Evolutionary conservation across 2,113 vertebrate species (phyloP), one percentile per base, ranked within the genome.

Genomic region (Scomber scombrus): DNA sequence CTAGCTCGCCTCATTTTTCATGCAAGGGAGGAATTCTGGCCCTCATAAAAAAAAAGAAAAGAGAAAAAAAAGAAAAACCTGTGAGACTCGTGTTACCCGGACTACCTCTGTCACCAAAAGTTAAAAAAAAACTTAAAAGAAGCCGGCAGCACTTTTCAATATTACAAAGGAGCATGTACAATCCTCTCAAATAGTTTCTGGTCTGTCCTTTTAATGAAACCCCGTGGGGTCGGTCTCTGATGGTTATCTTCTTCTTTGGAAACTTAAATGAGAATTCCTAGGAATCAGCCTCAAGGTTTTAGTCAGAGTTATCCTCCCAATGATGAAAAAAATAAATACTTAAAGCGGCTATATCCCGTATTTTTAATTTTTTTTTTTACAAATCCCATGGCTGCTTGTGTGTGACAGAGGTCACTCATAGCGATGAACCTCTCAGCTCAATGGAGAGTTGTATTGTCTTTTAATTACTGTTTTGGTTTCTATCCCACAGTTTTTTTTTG

Each of bases 201-300:
- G 23, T 61, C 11, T 61, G 23, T 26, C 9, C 29, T 56, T 18
- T 26, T 75, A 72, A 81, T 84, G 26, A 89, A 87, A 82, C 49
- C 61, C 40, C 0, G 51, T 60, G 46, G 54, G 65, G 54, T 57
- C n/a, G 0, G 12, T 65, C 9, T 2, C 1, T 50, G 14, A 56
- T 68, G 3, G 40, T 60, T 40, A 1, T 51, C 54, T 58, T 34
- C 23, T 16, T 55, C 11, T 50, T 60, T 21, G 15, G 40, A 61
- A 47, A 12, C 11, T 65, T 72, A 54, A 55, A 49, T 78, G 15
- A 52, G 83, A 85, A 71, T 55, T 54, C 57, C 67, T 49, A 60
- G 34, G 19, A 56, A 8, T 75, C 3, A 31, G 45, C 60, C 18
- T 47, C 15, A 18, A 49, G 57, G 19, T 11, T 71, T 40, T 40